Base-by-base conservation (phyloP, 2,113 vertebrate genomes). In the Eudyptes chrysolophus region DNA sequence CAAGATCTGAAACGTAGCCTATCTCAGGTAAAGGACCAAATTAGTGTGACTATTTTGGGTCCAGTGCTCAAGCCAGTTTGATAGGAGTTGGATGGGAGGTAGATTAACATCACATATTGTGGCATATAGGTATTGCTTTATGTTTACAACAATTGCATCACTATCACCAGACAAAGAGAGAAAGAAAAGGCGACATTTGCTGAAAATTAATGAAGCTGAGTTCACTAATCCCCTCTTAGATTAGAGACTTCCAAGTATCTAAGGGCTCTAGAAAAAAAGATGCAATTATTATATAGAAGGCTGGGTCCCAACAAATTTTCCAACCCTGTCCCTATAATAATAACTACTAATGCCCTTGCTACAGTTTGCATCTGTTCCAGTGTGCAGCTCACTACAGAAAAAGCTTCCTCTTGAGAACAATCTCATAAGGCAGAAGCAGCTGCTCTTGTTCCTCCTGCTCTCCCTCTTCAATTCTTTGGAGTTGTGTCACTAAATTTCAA, bases 381-480 rank as follows among this genome's bases (percentile, higher is more conserved):
- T 54, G 54, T 88, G 49, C 58, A 89, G 74, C 54, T 92, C 80
- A 72, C 81, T 94, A 84, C 69, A 97, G 89, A 90, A 93, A 86
- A 81, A 82, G 75, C 86, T 96, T 95, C 79, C 96, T 97, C 97
- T 55, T 0, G 97, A 98, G 95, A 94, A 93, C 84, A 93, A 89
- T 93, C 87, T 97, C 97, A 96, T 96, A 96, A 96, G 94, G 52
- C 97, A 94, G 76, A 90, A 97, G 87, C 98, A 98, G 96, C 97
- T 98, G 98, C 90, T 97, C 46, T 65, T 92, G 95, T 89, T 97
- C 89, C 88, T 96, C 81, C 60, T 84, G 36, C 71, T 97, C 61
- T 96, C 90, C 94, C 96, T 96, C 30, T 92, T 81, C 94, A 87
- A 88, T 94, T 97, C 96, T 98, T 96, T 90, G 90, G 83, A 96